Base-by-base conservation (phyloP, 23 tunicate species). In the Ascidia mentula region DNA sequence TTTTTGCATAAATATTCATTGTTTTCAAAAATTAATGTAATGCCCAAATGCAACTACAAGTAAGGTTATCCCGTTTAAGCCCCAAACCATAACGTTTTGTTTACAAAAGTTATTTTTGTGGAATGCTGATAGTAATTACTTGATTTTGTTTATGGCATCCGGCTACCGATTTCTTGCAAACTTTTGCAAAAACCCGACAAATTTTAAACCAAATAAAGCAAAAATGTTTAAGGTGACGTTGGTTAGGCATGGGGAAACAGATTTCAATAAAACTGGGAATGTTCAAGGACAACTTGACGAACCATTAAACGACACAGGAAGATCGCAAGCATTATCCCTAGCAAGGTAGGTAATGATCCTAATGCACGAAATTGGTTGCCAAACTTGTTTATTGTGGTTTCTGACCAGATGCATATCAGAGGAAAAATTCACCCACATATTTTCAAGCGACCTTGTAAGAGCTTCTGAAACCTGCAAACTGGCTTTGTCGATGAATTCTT, bases 231-330 rank as follows among this genome's bases (percentile, higher is more conserved):
- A 40, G 17, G 15, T 77, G 0, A 77, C 77, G 22, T 46, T 81
- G 30, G 85, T 81, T 28, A 38, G 85, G 1, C 85, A 81, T 45
- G 85, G 85, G 8, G 78, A 81, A 38, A 81, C 85, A 32, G 77
- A 81, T 13, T 31, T 71, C 8, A 81, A 81, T 34, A 40, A 26
- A n/a, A 36, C 18, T 18, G 65, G 77, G 42, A 42, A 36, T 26
- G 34, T 81, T 26, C 85, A 81, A 81, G 85, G 85, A 3, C 85
- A 81, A 34, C 36, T 81, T 6, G 77, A 81, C 40, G 60, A 31
- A 22, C 59, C 38, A 6, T 5, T 81, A 4, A 81, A 81, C 40
- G 77, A 40, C 18, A 71, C 26, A 7, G 85, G 85, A 38, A 40
- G 36, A 40, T 18, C 36, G 15, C 85, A 81, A 70, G 85, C 85